A percentile compares a stretch with the other conserved stretches of the same genome.
These are phyloP conservation scores for Asteroscopus sphinx DNA, from an alignment of 2,888 invertebrate genomes.

Conservation along the genomic window DNA sequence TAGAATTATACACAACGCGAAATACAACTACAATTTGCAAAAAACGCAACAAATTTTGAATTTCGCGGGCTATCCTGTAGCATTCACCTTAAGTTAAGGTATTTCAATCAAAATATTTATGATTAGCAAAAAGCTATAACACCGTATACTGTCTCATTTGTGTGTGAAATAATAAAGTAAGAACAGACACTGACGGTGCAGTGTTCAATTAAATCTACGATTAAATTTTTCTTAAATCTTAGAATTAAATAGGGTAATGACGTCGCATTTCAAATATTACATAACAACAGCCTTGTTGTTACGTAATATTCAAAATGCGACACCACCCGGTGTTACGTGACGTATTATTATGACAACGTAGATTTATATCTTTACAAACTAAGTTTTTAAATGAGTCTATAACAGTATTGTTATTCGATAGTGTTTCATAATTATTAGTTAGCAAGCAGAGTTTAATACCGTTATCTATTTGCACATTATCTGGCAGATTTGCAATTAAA, in stretches of 20 bases:
- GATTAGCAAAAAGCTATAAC: background rate
- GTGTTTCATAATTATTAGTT: constrained; percentile 86
- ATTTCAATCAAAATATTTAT: no score
- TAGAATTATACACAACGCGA: no score
- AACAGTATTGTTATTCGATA: constrained; percentile 74
- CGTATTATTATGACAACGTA: constrained; percentile 27
- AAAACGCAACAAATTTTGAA: no score
- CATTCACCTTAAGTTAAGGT: no score
- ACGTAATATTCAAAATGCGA: constrained; percentile 46
- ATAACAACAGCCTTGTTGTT: constrained; percentile 38
- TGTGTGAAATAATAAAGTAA: constrained; percentile 29
- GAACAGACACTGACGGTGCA: constrained; percentile 44
- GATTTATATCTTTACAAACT: constrained; percentile 5
- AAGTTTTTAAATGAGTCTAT: constrained; percentile 52
- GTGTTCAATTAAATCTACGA: constrained; percentile 41
- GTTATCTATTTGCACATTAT: constrained; percentile 90
- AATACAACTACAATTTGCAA: no score
- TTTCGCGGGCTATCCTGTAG: no score
- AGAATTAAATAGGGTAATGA: no score
- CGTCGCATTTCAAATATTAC: constrained; percentile 46
- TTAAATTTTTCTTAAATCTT: no score
- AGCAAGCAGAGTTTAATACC: constrained; percentile 86
- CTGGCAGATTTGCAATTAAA: constrained; percentile 90
- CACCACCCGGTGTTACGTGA: constrained; percentile 35
- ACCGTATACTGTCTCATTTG: constrained; percentile 4